Conservation (phyloP, 2,888 invertebrate genomes). For the Eilema sororculum region DNA sequence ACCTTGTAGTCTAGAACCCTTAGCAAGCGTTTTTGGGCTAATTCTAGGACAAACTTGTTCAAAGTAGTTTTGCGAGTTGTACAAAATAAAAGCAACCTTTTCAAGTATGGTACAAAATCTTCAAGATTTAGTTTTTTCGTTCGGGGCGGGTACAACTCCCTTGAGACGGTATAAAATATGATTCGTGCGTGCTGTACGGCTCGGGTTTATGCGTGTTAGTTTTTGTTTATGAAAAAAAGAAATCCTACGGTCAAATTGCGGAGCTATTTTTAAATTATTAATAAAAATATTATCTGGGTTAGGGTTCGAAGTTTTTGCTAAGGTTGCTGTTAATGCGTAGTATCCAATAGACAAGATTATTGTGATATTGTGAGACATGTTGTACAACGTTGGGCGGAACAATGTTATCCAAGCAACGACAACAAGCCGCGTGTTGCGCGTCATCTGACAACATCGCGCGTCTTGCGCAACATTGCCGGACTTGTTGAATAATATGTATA, state of each 20-base stretch:
- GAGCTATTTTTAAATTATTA: not conserved
- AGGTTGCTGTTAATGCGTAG: no score
- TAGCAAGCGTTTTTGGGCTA: not conserved
- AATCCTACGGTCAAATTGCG: not conserved
- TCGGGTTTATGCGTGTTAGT: constrained; percentile 23
- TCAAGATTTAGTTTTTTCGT: constrained; percentile 7
- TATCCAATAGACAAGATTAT: no score
- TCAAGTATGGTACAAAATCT: not conserved
- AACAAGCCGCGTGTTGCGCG: no score
- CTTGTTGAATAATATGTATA: no score
- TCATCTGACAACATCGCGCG: no score
- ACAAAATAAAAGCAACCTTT: not conserved
- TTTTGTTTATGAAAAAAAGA: not conserved
- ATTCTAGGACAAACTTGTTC: not conserved
- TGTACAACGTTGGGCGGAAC: no score
- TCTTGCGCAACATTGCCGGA: no score
- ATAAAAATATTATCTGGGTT: not conserved
- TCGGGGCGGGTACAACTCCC: constrained; percentile 19
- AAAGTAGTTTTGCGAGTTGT: not conserved
- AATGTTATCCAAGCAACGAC: no score
- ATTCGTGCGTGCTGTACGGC: constrained; percentile 44
- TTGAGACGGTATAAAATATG: constrained; percentile 42
- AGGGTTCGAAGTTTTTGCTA: not conserved
- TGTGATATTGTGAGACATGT: no score
- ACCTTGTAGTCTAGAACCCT: not conserved